Percentiles rank a stretch among this genome's conserved stretches.
phyloP scores from a whole-genome alignment of 2,888 invertebrate genomes.

The Thymelicus acteon region DNA sequence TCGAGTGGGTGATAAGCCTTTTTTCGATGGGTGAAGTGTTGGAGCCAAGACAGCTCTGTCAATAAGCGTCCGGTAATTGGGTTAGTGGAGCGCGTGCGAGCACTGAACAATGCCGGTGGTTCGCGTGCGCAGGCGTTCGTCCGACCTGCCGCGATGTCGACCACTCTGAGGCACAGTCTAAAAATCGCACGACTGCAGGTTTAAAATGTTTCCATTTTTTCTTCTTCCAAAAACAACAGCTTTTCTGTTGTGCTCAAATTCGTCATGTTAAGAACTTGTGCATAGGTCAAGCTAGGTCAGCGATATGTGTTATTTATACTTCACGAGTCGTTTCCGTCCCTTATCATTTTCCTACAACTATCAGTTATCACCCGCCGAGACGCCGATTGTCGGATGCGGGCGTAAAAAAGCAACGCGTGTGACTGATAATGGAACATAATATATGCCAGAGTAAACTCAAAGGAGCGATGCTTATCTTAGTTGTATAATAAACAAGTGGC shows the following conservation, averaged over 20 bases:
- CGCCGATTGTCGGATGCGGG: conserved; percentile 50
- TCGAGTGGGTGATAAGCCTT: conserved; percentile 52
- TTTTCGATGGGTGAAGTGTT: conserved; percentile 62
- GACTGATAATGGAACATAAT: conserved; percentile 27
- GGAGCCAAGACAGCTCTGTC: conserved; percentile 80
- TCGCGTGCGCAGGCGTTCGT: conserved; percentile 55
- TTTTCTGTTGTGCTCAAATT: not conserved
- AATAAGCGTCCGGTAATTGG: conserved; percentile 77
- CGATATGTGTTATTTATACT: conserved; percentile 14
- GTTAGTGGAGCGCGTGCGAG: conserved; percentile 76
- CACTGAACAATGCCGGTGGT: conserved; percentile 64
- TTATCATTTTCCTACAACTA: conserved; percentile 20
- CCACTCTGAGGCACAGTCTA: conserved; percentile 46
- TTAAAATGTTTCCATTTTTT: not conserved
- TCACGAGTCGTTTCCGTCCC: conserved; percentile 6
- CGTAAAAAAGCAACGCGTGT: conserved; percentile 40
- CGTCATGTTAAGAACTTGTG: not conserved
- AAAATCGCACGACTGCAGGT: conserved; percentile 18
- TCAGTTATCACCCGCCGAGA: conserved; percentile 28
- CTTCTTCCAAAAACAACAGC: not conserved
- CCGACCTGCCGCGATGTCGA: conserved; percentile 41
- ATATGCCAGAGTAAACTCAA: conserved; percentile 49
- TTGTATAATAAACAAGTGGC: conserved; percentile 50
- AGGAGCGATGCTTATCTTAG: conserved; percentile 57
- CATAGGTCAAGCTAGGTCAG: conserved; percentile 18